These are phyloP conservation scores for Clitarchus hookeri DNA, from an alignment of 2,888 invertebrate genomes.

Conservation along the genomic window DNA sequence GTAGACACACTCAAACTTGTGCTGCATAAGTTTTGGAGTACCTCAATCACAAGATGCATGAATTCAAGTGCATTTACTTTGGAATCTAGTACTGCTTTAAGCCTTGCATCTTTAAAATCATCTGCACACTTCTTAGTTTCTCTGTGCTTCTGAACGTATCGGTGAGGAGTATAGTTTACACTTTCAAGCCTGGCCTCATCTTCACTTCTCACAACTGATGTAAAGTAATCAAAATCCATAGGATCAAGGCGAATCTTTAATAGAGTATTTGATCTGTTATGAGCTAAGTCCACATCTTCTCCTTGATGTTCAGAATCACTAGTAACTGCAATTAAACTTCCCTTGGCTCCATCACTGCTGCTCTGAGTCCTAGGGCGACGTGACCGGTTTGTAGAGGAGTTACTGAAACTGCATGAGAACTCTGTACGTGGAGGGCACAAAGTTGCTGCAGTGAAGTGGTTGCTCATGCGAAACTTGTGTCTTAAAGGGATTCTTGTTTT, in stretches of 20 bases:
- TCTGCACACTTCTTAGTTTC: constrained; percentile 48
- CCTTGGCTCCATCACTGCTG: constrained; percentile 23
- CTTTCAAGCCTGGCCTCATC: constrained; percentile 51
- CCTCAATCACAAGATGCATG: constrained; percentile 61
- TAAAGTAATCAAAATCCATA: constrained; percentile 67
- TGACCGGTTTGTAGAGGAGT: constrained; percentile 33
- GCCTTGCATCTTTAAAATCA: constrained; percentile 60
- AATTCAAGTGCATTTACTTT: constrained; percentile 62
- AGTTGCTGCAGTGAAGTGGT: not conserved
- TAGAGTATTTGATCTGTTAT: constrained; percentile 30
- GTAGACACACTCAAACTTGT: constrained; percentile 34
- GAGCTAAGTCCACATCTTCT: constrained; percentile 56
- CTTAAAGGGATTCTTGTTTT: constrained; percentile 33
- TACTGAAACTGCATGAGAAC: constrained; percentile 35
- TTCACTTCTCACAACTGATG: constrained; percentile 57
- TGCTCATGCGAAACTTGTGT: constrained; percentile 22
- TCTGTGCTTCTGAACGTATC: not conserved
- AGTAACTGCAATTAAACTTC: constrained; percentile 49
- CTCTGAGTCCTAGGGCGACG: constrained; percentile 32
- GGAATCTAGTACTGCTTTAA: constrained; percentile 59
- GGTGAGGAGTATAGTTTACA: constrained; percentile 44
- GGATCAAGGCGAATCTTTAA: constrained; percentile 60
- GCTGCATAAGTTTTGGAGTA: constrained; percentile 51
- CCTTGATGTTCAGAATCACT: constrained; percentile 59
- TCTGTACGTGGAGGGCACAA: constrained; percentile 31